Conservation (phyloP, 2,888 invertebrate species). For the Eueremaeus valkanovi region DNA sequence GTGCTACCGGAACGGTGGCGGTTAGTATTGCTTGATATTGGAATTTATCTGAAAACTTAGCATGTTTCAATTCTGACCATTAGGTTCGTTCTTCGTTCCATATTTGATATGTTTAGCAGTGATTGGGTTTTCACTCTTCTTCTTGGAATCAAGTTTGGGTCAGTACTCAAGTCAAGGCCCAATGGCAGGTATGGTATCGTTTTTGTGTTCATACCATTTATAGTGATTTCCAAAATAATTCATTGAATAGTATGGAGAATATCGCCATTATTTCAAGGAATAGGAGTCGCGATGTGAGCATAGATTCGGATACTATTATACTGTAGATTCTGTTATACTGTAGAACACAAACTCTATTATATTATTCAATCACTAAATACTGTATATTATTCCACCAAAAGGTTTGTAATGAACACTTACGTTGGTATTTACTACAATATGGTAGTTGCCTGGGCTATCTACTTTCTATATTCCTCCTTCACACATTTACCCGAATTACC, state of each 20-base stretch:
- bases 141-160: slow-evolving; percentile 34
- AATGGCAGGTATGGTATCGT: slow-evolving; percentile 9
- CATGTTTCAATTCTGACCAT: neutral
- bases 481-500: slow-evolving; percentile 22
- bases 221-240: neutral
- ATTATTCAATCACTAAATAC: too few relatives aligned
- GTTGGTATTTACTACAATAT: slow-evolving; percentile 40
- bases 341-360: too few relatives aligned
- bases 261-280: slow-evolving; percentile 38
- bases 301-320: too few relatives aligned
- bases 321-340: too few relatives aligned
- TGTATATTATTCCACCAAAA: neutral
- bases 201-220: neutral
- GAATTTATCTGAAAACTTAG: neutral
- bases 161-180: slow-evolving; percentile 38
- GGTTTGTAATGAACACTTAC: slow-evolving; percentile 24
- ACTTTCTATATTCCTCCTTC: slow-evolving; percentile 35
- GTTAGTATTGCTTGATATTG: neutral
- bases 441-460: slow-evolving; percentile 38
- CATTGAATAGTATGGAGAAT: slow-evolving; percentile 31
- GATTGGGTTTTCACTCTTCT: slow-evolving; percentile 37
- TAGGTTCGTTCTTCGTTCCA: slow-evolving; percentile 38
- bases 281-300: slow-evolving; percentile 38
- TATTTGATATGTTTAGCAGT: slow-evolving; percentile 30
- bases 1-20: slow-evolving; percentile 39